phyloP scores from a whole-genome alignment of 2,888 invertebrate species.

The Dasypogon diadema region DNA sequence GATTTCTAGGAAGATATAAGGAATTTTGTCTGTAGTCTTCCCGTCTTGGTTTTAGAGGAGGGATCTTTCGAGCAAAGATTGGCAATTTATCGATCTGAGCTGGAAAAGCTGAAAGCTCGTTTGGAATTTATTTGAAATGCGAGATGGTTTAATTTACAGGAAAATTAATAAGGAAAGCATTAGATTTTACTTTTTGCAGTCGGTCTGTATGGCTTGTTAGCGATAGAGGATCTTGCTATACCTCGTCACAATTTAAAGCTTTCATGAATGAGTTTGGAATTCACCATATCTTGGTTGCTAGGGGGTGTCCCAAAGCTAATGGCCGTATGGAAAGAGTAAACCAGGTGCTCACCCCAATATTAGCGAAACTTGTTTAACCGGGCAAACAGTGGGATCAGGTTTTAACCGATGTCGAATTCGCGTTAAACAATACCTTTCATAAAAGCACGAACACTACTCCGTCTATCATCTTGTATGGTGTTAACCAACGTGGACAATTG shows the following conservation, averaged over 20 bases:
- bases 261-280: neutral
- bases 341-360: neutral
- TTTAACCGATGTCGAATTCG: slow-evolving; percentile 13
- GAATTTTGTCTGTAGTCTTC: too few species aligned
- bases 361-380: slow-evolving; percentile 8
- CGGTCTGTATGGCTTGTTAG: slow-evolving; percentile 6
- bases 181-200: too few species aligned
- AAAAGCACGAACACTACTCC: slow-evolving; percentile 59
- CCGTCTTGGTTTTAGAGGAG: too few species aligned
- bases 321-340: slow-evolving; percentile 27
- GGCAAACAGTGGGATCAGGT: slow-evolving; percentile 24
- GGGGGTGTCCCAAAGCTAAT: slow-evolving; percentile 5
- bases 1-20: too few species aligned
- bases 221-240: slow-evolving; percentile 32
- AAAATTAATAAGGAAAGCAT: too few species aligned
- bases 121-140: too few species aligned
- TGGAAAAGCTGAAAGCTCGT: too few species aligned
- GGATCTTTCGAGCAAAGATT: too few species aligned
- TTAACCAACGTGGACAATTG: slow-evolving; percentile 58
- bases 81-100: too few species aligned
- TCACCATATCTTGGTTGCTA: slow-evolving; percentile 18
- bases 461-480: slow-evolving; percentile 59
- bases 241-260: neutral
- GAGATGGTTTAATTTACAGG: too few species aligned
- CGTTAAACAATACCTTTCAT: slow-evolving; percentile 53